Conservation (phyloP, 2,888 invertebrate species). For the Leptura quadrifasciata region DNA sequence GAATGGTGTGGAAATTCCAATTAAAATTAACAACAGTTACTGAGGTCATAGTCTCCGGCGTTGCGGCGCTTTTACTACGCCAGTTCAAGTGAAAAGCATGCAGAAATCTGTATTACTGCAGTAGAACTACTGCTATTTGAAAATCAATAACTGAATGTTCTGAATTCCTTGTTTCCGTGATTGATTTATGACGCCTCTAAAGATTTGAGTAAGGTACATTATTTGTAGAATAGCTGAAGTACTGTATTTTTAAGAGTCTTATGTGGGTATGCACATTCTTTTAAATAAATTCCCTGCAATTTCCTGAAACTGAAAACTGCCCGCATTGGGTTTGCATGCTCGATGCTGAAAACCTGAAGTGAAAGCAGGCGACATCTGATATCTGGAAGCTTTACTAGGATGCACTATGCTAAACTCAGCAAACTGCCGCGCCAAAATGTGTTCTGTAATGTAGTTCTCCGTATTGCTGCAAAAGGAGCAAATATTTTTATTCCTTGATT, state of each 20-base stretch:
- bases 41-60: neutral
- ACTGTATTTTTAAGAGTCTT: neutral
- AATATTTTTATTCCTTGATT: neutral
- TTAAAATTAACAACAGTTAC: slow-evolving; percentile 12
- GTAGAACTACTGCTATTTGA: neutral
- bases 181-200: neutral
- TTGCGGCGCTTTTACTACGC: neutral
- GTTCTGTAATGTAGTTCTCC: neutral
- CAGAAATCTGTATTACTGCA: slow-evolving; percentile 20
- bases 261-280: neutral
- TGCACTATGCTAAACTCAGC: neutral
- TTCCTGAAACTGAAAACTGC: slow-evolving; percentile 4
- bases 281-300: slow-evolving; percentile 15
- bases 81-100: neutral
- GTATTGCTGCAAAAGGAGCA: neutral
- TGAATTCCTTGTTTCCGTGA: neutral
- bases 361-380: slow-evolving; percentile 18
- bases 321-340: neutral
- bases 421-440: neutral
- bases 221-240: neutral
- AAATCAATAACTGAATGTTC: neutral
- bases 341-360: slow-evolving; percentile 15
- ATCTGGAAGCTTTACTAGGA: slow-evolving; percentile 1
- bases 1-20: slow-evolving; percentile 8
- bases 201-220: neutral